Base-by-base conservation (phyloP, 2,113 vertebrate genomes). In the Nettapus auritus region DNA sequence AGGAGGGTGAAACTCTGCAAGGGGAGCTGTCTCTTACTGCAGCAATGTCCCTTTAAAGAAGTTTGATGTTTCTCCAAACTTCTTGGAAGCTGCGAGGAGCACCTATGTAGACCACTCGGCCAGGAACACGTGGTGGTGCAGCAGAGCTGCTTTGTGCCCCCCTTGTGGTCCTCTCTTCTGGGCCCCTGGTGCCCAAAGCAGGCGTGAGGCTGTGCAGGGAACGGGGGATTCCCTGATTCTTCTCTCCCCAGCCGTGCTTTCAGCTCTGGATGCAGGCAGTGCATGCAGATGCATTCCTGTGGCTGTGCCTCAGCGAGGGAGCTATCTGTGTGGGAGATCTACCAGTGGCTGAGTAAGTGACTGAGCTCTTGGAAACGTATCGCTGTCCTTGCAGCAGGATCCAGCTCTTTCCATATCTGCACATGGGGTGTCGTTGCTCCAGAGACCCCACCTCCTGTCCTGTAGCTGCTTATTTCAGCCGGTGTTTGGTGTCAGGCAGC, bases 291-390 rank as follows among this genome's bases (percentile, higher is more conserved):
- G 64, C 88, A 81, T 93, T 96, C 86, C 93, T 93, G 86, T 60
- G 80, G 86, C 76, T 44, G 69, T 90, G 93, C 69, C 88, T 92
- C 88, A 82, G 86, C 74, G 0, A 6, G 46, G 74, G 83, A 94
- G 88, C 74, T 93, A 88, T 96, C 93, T 92, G 77, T 90, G 86
- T 87, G 88, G 93, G 92, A 93, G 67, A 93, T 93, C 90, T 95
- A 84, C 88, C 92, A 91, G 82, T 13, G 88, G 8, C 84, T 68
- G 82, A 76, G 78, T 79, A 56, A 95, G 84, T 69, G 87, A 23
- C 79, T 83, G 90, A 92, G 92, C 90, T 78, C 86, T 92, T 88
- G 86, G 95, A 84, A 75, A 13, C 59, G 28, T 22, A 18, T 8
- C 25, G 60, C 90, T 81, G 62, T 70, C 64, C 88, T 38, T 71